Conservation (phyloP, 2,797 vertebrate genomes). For the Decapterus maruadsi region DNA sequence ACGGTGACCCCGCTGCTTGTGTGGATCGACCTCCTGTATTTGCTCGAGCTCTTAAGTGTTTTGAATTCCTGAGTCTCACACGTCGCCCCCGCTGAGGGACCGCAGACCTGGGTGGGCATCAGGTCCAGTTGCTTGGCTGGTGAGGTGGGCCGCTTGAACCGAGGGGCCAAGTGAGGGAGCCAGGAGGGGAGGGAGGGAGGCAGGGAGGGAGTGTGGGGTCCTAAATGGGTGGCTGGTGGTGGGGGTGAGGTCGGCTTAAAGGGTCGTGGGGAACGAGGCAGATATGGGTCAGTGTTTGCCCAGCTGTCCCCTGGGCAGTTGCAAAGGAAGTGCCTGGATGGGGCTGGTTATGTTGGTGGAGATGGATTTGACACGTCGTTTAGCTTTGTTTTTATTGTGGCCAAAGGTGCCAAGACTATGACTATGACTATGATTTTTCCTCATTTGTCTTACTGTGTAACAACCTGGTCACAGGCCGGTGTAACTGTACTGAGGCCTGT, state of each 20-base stretch:
- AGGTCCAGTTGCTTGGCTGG: conserved; percentile 62
- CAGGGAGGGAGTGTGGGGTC: conserved; percentile 1
- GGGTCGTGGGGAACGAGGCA: conserved; percentile 61
- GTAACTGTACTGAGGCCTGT: too few species aligned
- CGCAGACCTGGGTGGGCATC: conserved; percentile 72
- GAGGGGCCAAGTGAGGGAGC: conserved; percentile 52
- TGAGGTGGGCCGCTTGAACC: conserved; percentile 52
- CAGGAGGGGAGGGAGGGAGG: conserved; percentile 19
- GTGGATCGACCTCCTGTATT: conserved; percentile 63
- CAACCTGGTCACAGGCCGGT: too few species aligned
- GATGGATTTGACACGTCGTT: conserved; percentile 19
- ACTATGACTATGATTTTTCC: too few species aligned
- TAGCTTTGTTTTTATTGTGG: conserved; percentile 12
- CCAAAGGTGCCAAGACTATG: background rate
- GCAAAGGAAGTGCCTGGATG: conserved; percentile 47
- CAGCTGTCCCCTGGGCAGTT: conserved; percentile 76
- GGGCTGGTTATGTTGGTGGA: conserved; percentile 31
- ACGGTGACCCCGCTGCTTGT: conserved; percentile 52
- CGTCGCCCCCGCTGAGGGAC: conserved; percentile 39
- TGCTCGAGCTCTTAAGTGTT: conserved; percentile 71
- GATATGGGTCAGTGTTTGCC: conserved; percentile 79
- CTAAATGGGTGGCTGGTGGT: conserved; percentile 37
- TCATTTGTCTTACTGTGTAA: too few species aligned
- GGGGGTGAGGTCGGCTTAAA: conserved; percentile 60
- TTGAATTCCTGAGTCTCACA: conserved; percentile 57